Conservation (phyloP, 2,888 invertebrate genomes). For the Pyralis farinalis region DNA sequence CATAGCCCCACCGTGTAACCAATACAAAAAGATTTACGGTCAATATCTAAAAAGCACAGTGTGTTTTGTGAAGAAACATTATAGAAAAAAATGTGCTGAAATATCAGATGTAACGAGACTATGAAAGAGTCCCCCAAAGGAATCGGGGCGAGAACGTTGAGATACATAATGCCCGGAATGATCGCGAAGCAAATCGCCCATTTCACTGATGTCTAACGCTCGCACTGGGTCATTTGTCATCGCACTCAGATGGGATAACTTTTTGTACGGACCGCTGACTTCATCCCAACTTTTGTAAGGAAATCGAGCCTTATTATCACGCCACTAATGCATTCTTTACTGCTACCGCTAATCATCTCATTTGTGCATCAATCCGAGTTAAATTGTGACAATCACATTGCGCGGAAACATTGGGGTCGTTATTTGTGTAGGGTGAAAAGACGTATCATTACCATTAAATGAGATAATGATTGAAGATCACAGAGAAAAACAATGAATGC, state of each 20-base stretch:
- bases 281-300: conserved; percentile 64
- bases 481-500: too few species aligned
- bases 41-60: conserved; percentile 19
- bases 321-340: conserved; percentile 50
- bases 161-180: conserved; percentile 44
- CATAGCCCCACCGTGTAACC: conserved; percentile 14
- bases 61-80: conserved; percentile 14
- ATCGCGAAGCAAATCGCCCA: conserved; percentile 66
- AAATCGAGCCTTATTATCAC: conserved; percentile 61
- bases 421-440: neutral
- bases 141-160: conserved; percentile 24
- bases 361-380: conserved; percentile 40
- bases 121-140: conserved; percentile 38
- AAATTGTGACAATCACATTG: conserved; percentile 18
- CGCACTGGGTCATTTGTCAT: conserved; percentile 68
- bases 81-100: conserved; percentile 19
- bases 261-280: conserved; percentile 71
- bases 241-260: conserved; percentile 68
- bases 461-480: too few species aligned
- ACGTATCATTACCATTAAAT: neutral
- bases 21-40: conserved; percentile 22
- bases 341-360: conserved; percentile 46
- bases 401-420: neutral
- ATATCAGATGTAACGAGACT: conserved; percentile 30
- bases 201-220: conserved; percentile 51